Conservation (phyloP, 2,888 invertebrate species). For the Cyaniris semiargus region DNA sequence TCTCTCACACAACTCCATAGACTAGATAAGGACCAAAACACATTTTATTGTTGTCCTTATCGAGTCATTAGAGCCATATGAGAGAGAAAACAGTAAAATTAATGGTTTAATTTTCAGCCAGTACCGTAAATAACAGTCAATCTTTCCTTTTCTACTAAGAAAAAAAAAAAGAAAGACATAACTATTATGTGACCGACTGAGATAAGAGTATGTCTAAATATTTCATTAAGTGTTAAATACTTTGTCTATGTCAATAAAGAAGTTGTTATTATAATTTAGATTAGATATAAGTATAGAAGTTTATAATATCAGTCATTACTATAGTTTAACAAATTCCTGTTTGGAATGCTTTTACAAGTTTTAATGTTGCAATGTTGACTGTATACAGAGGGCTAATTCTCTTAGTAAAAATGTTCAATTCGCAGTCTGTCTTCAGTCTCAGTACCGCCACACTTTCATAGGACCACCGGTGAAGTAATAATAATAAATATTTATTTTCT, state of each 20-base stretch:
- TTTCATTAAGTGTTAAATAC: not conserved
- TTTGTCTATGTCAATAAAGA: slow-evolving; percentile 13
- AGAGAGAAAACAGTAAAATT: not conserved
- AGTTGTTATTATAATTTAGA: not conserved
- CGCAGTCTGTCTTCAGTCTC: no score
- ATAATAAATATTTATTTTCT: no score
- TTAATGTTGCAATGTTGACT: no score
- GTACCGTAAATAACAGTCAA: not conserved
- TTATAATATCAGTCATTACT: not conserved
- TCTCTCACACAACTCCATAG: not conserved
- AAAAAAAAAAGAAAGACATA: not conserved
- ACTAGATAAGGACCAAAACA: not conserved
- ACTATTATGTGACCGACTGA: not conserved
- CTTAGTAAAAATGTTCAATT: no score
- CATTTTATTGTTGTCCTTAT: not conserved
- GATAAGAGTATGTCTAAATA: not conserved
- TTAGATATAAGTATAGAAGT: not conserved
- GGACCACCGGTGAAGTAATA: no score
- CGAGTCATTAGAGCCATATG: not conserved
- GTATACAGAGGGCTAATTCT: no score
- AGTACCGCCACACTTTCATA: no score
- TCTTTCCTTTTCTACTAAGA: not conserved
- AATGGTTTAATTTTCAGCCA: not conserved
- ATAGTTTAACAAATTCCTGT: not conserved
- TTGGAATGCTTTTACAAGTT: not conserved